A percentile compares a stretch with the other conserved stretches of the same genome.
Evolutionary conservation across 2,888 invertebrate genomes (phyloP).

Genomic region (Polyommatus icarus): DNA sequence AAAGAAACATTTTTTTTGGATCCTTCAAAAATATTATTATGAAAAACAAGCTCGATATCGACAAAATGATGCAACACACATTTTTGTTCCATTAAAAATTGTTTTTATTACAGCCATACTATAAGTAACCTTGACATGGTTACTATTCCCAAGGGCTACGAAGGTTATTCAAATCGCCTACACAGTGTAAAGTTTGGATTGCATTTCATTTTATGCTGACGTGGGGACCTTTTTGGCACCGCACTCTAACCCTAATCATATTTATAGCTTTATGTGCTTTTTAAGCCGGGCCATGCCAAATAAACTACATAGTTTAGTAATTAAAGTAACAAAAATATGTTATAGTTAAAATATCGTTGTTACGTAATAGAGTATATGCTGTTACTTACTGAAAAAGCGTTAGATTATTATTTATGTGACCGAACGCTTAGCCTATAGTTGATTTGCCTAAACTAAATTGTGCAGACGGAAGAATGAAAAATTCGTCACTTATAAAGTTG

Average conservation of each 20-base stretch:
- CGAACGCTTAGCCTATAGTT: no score
- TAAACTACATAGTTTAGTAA: background rate
- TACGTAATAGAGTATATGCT: no score
- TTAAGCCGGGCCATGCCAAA: background rate
- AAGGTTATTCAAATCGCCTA: background rate
- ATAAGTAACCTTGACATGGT: background rate
- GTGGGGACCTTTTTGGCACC: slow-evolving; percentile 9
- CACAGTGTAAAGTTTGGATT: background rate
- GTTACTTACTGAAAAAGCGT: background rate
- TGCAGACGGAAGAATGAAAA: no score
- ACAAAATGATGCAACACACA: no score
- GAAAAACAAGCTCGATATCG: no score
- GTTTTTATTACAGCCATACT: no score
- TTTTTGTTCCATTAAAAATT: no score
- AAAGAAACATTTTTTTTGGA: no score
- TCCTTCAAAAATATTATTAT: no score
- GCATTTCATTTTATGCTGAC: slow-evolving; percentile 1
- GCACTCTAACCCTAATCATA: background rate
- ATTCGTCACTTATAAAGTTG: no score
- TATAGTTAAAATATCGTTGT: background rate
- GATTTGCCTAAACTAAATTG: no score
- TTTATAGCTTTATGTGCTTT: background rate
- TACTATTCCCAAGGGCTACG: background rate
- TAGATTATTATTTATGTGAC: background rate
- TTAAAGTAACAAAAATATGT: background rate